Base-by-base conservation (phyloP, 1,140 invertebrate genomes). In the Rhynchophorus ferrugineus region DNA sequence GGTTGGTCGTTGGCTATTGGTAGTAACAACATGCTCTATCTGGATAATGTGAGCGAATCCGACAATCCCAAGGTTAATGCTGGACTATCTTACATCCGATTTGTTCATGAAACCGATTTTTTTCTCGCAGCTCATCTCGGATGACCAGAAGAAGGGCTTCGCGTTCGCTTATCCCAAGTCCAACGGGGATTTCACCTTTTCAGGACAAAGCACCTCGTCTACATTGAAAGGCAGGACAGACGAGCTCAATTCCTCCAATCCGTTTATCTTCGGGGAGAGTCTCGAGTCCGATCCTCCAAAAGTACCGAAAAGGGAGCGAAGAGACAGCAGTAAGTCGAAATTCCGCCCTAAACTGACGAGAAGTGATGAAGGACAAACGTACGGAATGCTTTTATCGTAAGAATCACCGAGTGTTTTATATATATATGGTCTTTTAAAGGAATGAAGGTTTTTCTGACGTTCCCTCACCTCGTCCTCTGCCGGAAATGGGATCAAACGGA, bases 1-100 rank as follows among this genome's bases (percentile, higher is more conserved):
- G 85, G 84, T 2, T 91, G 87, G 87, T 84, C 84, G 3, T 69
- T 91, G 14, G 84, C 83, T 0, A 75, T 81, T 17, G 81, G 79
- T 37, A 76, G 76, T 44, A 78, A 80, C 44, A 82, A 82, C 54
- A 75, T 80, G n/a, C 72, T 80, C 1, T 89, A 87, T 64, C 76
- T 90, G 59, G 80, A 66, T 29, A 65, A 56, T 39, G 57, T 57
- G 3, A 45, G 19, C 20, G 58, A 60, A 24, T 42, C 29, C 2
- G 51, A 57, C 21, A 46, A 57, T 22, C 47, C 53, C 14, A 52
- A 58, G 46, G 41, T 58, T 17, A 46, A n/a, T n/a, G n/a, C n/a
- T n/a, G n/a, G n/a, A n/a, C 44, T 21, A 1, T 3, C 41, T 48
- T 45, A 18, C 13, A 35, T 34, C 21, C 42, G 17, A 16, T 8